These are phyloP conservation scores for Otocyon megalotis DNA, from an alignment of 2,113 vertebrate genomes.

Conservation along the genomic window DNA sequence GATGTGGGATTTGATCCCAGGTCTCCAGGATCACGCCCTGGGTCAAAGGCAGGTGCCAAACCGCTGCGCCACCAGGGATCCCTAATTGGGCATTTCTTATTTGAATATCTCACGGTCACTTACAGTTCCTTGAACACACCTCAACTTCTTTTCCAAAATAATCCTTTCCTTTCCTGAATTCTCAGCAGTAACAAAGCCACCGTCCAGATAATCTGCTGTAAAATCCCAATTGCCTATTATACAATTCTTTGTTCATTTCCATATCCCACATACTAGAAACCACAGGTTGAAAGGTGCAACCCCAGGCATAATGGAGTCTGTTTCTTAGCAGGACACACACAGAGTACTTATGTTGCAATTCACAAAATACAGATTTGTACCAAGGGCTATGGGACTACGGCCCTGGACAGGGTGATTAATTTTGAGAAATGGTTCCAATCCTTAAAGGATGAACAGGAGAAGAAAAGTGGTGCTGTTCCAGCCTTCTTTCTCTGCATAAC, in stretches of 20 bases:
- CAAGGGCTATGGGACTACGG: neutral
- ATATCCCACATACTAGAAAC: neutral
- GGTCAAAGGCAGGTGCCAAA: no score
- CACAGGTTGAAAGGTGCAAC: neutral
- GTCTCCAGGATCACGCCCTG: no score
- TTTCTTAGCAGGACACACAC: accelerated
- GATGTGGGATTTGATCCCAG: no score
- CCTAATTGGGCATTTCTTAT: neutral
- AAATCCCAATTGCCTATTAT: neutral
- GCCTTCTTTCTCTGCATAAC: neutral
- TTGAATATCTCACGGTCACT: neutral
- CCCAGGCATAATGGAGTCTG: neutral
- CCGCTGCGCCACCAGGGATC: no score
- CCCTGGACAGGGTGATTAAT: neutral
- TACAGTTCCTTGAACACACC: neutral
- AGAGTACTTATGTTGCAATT: accelerated
- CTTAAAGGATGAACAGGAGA: neutral
- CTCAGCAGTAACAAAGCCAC: neutral
- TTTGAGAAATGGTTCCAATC: neutral
- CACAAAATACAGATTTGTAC: no score
- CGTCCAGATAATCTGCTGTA: neutral
- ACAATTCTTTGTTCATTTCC: neutral
- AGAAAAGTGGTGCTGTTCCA: neutral
- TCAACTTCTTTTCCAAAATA: neutral
- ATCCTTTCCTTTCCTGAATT: neutral